Evolutionary conservation across 2,797 vertebrate genomes (phyloP).

Genomic region (Muscicapa striata): DNA sequence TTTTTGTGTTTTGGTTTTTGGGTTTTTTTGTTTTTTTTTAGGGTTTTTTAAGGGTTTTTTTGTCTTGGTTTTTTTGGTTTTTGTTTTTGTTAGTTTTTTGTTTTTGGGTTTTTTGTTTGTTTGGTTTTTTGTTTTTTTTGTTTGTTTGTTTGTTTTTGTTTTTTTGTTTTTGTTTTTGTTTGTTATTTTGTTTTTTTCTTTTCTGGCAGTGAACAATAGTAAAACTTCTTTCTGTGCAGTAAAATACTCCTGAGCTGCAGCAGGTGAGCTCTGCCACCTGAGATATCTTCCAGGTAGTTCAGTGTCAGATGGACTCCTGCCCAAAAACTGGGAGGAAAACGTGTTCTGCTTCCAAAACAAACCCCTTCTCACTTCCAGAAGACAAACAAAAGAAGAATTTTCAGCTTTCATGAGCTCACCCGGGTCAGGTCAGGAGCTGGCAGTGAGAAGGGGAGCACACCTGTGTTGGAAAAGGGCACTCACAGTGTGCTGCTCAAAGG

Average conservation of each 20-base stretch:
- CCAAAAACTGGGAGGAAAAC: neutral
- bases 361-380: neutral
- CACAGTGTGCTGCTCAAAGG: neutral
- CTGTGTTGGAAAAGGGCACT: neutral
- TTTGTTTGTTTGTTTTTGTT: neutral
- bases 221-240: neutral
- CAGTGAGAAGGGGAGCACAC: neutral
- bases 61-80: too few species aligned
- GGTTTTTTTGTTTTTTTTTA: too few species aligned
- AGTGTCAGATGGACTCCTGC: neutral
- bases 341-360: neutral
- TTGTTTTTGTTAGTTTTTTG: too few species aligned
- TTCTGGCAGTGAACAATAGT: fast-evolving
- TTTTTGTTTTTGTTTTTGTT: neutral
- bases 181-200: neutral
- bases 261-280: neutral
- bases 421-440: neutral
- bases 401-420: neutral
- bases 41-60: too few species aligned
- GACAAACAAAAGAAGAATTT: neutral
- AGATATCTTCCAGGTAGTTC: neutral
- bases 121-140: too few species aligned
- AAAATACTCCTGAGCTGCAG: neutral
- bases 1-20: neutral
- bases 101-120: too few species aligned